A percentile compares a stretch with the other conserved stretches of the same genome.
Conservation (phyloP, 2,797 vertebrate genomes). For the Galago senegalensis region DNA sequence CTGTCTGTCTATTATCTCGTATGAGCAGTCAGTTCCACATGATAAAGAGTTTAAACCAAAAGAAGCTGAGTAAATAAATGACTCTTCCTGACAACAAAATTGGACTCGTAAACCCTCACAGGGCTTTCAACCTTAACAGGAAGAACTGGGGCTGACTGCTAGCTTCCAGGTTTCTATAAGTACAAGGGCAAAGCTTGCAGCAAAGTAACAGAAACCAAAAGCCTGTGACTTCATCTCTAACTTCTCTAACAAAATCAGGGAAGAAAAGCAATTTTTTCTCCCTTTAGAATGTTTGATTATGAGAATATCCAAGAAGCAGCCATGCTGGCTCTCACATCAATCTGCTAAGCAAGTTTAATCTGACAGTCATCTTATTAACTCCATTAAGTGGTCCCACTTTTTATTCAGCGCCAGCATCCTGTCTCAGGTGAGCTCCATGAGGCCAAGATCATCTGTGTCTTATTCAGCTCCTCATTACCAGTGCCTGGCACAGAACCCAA, state of each 20-base stretch:
- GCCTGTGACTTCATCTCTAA: background rate
- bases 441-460: background rate
- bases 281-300: background rate
- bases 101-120: background rate
- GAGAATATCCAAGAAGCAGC: background rate
- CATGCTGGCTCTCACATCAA: background rate
- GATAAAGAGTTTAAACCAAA: slow-evolving; percentile 27
- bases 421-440: background rate
- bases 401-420: background rate
- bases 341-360: background rate
- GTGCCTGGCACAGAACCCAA: rapidly evolving
- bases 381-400: background rate
- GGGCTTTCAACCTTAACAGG: background rate
- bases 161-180: background rate
- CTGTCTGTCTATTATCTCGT: background rate
- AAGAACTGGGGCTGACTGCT: background rate
- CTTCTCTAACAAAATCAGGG: background rate
- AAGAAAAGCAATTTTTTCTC: background rate
- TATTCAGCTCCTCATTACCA: background rate
- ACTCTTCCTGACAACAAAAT: background rate
- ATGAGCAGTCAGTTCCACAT: background rate
- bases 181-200: background rate
- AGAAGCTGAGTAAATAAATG: slow-evolving; percentile 17
- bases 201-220: slow-evolving; percentile 29
- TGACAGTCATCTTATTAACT: background rate